A percentile compares a stretch with the other conserved stretches of the same genome.
Conservation (phyloP, 2,888 invertebrate species). For the Polydrusus pterygomalis region DNA sequence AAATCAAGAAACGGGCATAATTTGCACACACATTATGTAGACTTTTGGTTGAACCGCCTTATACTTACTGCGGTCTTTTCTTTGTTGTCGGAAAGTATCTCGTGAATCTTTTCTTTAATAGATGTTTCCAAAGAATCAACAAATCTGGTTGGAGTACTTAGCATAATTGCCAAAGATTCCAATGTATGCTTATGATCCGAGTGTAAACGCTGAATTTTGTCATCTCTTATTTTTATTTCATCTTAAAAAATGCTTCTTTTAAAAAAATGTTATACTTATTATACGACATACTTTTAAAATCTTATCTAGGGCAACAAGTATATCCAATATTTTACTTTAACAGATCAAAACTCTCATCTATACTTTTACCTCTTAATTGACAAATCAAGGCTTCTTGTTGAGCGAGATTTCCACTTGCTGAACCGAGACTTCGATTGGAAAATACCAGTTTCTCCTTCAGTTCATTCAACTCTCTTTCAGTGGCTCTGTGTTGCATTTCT, state of each 20-base stretch:
- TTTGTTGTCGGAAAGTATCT: constrained; percentile 85
- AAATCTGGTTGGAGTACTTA: constrained; percentile 82
- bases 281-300: too few species aligned
- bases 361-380: constrained; percentile 78
- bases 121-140: constrained; percentile 86
- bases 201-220: constrained; percentile 80
- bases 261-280: too few species aligned
- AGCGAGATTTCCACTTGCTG: constrained; percentile 80
- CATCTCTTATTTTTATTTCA: constrained; percentile 81
- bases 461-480: constrained; percentile 84
- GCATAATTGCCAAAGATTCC: constrained; percentile 82
- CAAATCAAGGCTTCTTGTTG: constrained; percentile 81
- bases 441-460: constrained; percentile 79
- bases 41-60: not conserved
- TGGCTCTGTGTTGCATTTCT: constrained; percentile 81
- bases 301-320: too few species aligned
- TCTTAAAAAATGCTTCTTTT: constrained; percentile 71
- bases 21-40: not conserved
- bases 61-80: constrained; percentile 80
- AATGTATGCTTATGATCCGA: constrained; percentile 81
- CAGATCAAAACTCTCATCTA: too few species aligned
- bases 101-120: constrained; percentile 86
- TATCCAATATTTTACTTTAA: too few species aligned
- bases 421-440: constrained; percentile 79
- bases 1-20: not conserved